Base-by-base conservation (phyloP, 2,113 vertebrate species). In the Garra rufa region DNA sequence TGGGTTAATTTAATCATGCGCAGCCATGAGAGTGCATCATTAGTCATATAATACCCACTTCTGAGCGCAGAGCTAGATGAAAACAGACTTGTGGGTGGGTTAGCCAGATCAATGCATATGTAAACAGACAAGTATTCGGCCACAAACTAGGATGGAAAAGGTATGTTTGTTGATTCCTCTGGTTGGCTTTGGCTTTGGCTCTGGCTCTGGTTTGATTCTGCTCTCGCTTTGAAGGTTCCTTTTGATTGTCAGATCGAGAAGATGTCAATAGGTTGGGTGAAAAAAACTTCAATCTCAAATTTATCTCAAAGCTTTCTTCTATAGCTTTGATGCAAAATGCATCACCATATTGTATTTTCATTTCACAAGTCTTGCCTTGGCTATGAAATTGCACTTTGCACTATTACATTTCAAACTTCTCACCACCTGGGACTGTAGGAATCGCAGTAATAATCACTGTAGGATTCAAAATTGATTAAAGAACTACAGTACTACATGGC, bases 1-100 rank as follows among this genome's bases (percentile, higher is more conserved):
- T 28, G 57, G 82, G 81, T 86, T 86, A 88, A 86, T 86, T 81
- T 41, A 75, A 75, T 88, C 78, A 85, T 75, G 83, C 84, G 78
- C 79, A 83, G 78, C 74, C 61, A 50, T 30, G 48, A 34, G 55
- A 83, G 67, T 76, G 50, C 82, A 78, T 82, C 82, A 86, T 88
- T 88, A 86, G 77, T 79, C 78, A 85, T 71, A 50, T 59, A 52
- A 84, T 52, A 83, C 61, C 50, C 44, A 44, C 43, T 38, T 74
- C 30, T 67, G 34, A 41, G 48, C 3, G 4, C 30, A 67, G 34
- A 48, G 19, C 59, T n/a, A 41, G 71, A 63, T 81, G 10, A 83
- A 80, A 86, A 57, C 43, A 55, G 48, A 57, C 82, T 87, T 41
- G 34, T 52, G 43, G 71, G 75, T 59, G 52, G 76, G 30, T 85